Conservation (phyloP, 2,113 vertebrate genomes). For the Entomyzon cyanotis region DNA sequence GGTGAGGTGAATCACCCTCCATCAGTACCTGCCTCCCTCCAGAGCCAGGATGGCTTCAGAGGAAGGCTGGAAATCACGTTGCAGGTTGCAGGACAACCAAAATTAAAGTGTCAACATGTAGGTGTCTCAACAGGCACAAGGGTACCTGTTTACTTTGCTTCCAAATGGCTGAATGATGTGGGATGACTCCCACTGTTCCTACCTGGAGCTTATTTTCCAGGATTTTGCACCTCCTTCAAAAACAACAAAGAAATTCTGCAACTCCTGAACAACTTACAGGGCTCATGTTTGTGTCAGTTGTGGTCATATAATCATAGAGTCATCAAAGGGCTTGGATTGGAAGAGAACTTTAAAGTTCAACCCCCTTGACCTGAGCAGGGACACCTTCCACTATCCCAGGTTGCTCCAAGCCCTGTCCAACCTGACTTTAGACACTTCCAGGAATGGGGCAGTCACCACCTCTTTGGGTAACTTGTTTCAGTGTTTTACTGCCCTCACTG, state of each 20-base stretch:
- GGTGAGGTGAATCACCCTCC: constrained; percentile 29
- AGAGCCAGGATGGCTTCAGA: not conserved
- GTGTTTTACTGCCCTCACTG: rapidly evolving
- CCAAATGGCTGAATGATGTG: rapidly evolving
- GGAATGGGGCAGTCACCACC: not conserved
- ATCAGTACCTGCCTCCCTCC: not conserved
- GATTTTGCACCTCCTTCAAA: not conserved
- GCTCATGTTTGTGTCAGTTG: not conserved
- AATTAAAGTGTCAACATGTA: not conserved
- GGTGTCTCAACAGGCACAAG: not conserved
- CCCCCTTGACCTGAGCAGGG: not conserved
- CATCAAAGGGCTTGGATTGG: not conserved
- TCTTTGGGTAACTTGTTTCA: not conserved
- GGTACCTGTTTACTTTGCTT: not conserved
- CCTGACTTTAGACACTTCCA: rapidly evolving
- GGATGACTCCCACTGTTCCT: rapidly evolving
- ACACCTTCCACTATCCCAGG: not conserved
- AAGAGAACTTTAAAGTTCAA: not conserved
- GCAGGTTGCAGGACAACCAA: not conserved
- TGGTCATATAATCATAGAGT: not conserved
- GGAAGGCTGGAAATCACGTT: not conserved
- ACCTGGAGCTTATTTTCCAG: not conserved
- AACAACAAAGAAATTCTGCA: not conserved
- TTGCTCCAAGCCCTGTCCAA: rapidly evolving
- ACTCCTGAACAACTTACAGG: not conserved